Base-by-base conservation (phyloP, 1,140 invertebrate species). In the Hormaphis cornu region DNA sequence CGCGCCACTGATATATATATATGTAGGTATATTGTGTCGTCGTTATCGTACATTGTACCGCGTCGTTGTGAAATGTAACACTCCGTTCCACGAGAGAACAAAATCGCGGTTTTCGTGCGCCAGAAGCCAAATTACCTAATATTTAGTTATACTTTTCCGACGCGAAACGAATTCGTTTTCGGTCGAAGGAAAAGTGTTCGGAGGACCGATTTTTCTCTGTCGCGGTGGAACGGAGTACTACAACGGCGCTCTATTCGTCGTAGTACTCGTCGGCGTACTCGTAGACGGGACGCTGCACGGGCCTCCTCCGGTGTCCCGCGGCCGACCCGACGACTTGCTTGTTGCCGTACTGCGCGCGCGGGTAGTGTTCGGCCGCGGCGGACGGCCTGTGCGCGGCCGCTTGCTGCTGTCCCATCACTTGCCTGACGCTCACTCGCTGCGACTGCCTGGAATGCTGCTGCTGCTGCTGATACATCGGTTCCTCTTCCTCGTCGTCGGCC, bases 231-330 rank as follows among this genome's bases (percentile, higher is more conserved):
- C n/a, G n/a, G n/a, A 18, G 35, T 37, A 35, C 9, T 33, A 33
- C 9, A 33, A 6, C 9, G 9, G 4, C 30, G 30, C 30, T 33
- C 9, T 33, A 50, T 20, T 66, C 61, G 28, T 66, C 61, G 14
- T 66, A 66, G 28, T 66, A 66, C 44, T 66, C 61, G 26, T 63
- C 58, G 9, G 58, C 58, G 42, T 66, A 66, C 48, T 70, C 54
- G 40, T 70, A 58, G 22, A 58, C 54, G 20, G 53, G n/a, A n/a
- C n/a, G 59, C 26, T 26, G 46, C 26, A 22, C 8, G 8, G 69
- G 35, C 37, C 42, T 48, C 10, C 37, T 33, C 20, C 44, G 46
- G 12, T 4, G 8, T 1, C 16, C 30, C 3, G 53, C 6, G 16
- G 37, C 28, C 26, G 35, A 20, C 14, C 22, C 18, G 4, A n/a